Conservation (phyloP, 2,113 vertebrate species). For the Daboia siamensis region DNA sequence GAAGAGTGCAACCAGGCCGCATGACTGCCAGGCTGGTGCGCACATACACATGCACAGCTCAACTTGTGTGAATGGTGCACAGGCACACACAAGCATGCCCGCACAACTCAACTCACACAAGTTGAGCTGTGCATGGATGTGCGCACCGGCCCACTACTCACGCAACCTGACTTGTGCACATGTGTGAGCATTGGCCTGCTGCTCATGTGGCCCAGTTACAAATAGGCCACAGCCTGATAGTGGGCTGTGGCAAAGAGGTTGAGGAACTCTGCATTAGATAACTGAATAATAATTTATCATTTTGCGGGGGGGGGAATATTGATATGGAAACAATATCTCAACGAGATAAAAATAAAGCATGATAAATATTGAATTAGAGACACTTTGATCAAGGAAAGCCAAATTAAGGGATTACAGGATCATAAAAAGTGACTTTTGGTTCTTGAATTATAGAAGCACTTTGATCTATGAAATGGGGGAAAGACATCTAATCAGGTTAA, state of each 20-base stretch:
- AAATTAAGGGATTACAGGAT: not conserved
- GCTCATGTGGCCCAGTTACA: not conserved
- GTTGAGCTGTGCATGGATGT: not conserved
- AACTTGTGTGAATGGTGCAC: not conserved
- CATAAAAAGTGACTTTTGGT: not conserved
- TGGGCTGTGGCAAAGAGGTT: not conserved
- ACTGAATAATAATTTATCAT: not conserved
- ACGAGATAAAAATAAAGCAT: not conserved
- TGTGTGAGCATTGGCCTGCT: not conserved
- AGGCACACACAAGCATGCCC: not conserved
- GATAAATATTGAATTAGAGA: not conserved
- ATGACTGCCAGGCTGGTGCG: not conserved
- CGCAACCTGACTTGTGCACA: not conserved
- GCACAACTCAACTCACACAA: not conserved
- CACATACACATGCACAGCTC: not conserved
- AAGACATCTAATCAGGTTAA: not conserved
- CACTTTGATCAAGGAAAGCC: not conserved
- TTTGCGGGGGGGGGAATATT: not conserved
- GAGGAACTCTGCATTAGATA: not conserved
- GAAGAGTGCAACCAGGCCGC: not conserved
- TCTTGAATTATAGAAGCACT: not conserved
- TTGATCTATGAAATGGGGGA: not conserved
- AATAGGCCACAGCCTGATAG: not conserved
- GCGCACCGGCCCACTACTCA: no score
- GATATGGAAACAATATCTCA: not conserved